Percentiles rank a stretch among this genome's conserved stretches.
These are phyloP conservation scores for Brotula barbata DNA, from an alignment of 2,797 vertebrate species.

Conservation along the genomic window DNA sequence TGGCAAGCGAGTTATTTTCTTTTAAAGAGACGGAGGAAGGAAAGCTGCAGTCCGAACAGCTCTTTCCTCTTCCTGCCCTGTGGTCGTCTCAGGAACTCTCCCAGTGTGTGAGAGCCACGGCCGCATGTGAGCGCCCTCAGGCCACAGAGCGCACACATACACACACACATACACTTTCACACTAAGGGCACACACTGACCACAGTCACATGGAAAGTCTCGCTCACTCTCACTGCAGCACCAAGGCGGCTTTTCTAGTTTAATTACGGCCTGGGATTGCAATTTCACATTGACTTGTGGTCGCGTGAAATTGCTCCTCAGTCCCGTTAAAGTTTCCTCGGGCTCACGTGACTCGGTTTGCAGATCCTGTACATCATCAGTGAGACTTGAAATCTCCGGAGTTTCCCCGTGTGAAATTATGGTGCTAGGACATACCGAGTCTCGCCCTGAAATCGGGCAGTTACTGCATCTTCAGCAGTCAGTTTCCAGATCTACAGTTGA, in stretches of 20 bases:
- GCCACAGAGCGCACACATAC: slow-evolving; percentile 26
- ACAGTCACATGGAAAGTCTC: slow-evolving; percentile 65
- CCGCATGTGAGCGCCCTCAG: slow-evolving; percentile 49
- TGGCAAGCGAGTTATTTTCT: slow-evolving; percentile 12
- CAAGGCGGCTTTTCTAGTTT: slow-evolving; percentile 59
- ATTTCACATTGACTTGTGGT: slow-evolving; percentile 61
- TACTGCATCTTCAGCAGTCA: neutral
- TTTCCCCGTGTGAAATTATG: slow-evolving; percentile 28
- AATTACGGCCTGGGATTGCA: slow-evolving; percentile 55
- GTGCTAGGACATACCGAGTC: slow-evolving; percentile 2
- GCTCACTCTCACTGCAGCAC: slow-evolving; percentile 31
- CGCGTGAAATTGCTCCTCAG: slow-evolving; percentile 49
- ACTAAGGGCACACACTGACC: slow-evolving; percentile 36
- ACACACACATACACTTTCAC: slow-evolving; percentile 8
- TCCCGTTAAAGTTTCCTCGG: slow-evolving; percentile 57
- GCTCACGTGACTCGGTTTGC: slow-evolving; percentile 20
- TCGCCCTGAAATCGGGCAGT: too few relatives aligned
- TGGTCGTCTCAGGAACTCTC: slow-evolving; percentile 57
- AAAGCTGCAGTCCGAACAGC: too few relatives aligned
- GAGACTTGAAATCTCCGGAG: neutral
- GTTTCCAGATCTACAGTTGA: neutral
- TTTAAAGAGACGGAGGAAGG: slow-evolving; percentile 22
- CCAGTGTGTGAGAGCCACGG: slow-evolving; percentile 40
- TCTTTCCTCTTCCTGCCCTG: slow-evolving; percentile 32
- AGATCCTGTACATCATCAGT: slow-evolving; percentile 26